phyloP scores from a whole-genome alignment of 2,888 invertebrate genomes.

The Chrysina gloriosa region DNA sequence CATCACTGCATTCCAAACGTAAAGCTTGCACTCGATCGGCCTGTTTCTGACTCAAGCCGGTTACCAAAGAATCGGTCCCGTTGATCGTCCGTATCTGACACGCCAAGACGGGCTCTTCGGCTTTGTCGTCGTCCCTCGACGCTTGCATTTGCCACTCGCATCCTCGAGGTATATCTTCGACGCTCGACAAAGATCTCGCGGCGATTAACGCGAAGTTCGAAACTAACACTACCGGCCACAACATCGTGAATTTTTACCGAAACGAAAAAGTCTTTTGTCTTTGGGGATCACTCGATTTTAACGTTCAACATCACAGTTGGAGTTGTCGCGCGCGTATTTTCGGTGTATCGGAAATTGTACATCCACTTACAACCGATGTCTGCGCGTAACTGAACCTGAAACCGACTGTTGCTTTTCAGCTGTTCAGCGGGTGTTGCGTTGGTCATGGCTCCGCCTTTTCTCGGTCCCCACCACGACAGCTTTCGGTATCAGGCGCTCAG shows the following conservation, averaged over 20 bases:
- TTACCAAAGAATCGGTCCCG: slow-evolving; percentile 75
- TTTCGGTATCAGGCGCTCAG: slow-evolving; percentile 56
- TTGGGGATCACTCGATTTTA: neutral
- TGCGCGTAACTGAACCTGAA: slow-evolving; percentile 37
- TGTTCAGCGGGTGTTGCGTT: slow-evolving; percentile 57
- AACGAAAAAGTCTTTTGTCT: too few relatives aligned
- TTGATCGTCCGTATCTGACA: slow-evolving; percentile 80
- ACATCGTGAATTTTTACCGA: too few relatives aligned
- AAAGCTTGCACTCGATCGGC: slow-evolving; percentile 76
- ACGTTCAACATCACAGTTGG: slow-evolving; percentile 20
- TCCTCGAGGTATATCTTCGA: slow-evolving; percentile 76
- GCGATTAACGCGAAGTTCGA: slow-evolving; percentile 48
- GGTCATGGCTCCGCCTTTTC: slow-evolving; percentile 59
- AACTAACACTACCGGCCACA: slow-evolving; percentile 41
- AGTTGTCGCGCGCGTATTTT: slow-evolving; percentile 15
- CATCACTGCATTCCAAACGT: slow-evolving; percentile 79
- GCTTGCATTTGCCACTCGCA: slow-evolving; percentile 77
- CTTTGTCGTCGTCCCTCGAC: slow-evolving; percentile 68
- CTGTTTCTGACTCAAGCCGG: slow-evolving; percentile 76
- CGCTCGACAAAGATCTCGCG: slow-evolving; percentile 60
- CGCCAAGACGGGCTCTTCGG: slow-evolving; percentile 70
- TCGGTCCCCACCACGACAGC: slow-evolving; percentile 52
- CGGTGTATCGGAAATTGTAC: slow-evolving; percentile 32
- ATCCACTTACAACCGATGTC: slow-evolving; percentile 36
- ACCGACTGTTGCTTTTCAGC: slow-evolving; percentile 52